Percentiles rank a stretch among this genome's conserved stretches.
Evolutionary conservation across 2,797 vertebrate genomes (phyloP).

Genomic region (Paratrypauchen microcephalus): DNA sequence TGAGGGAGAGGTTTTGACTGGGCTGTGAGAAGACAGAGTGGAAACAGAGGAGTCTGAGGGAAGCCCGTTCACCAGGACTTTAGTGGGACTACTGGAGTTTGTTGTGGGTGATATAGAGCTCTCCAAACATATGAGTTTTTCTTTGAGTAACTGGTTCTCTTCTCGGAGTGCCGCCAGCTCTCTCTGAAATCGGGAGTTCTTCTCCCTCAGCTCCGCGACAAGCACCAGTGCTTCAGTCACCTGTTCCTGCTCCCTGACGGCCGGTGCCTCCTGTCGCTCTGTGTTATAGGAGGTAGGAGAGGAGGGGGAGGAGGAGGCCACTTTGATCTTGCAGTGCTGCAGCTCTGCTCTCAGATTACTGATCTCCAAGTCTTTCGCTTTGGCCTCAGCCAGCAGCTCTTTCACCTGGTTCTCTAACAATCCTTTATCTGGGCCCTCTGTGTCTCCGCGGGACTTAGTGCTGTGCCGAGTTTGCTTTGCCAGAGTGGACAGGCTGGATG

Average conservation of each 20-base stretch:
- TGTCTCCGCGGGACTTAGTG: constrained; percentile 81
- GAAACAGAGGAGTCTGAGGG: constrained; percentile 51
- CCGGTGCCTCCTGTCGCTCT: constrained; percentile 49
- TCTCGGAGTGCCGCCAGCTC: constrained; percentile 85
- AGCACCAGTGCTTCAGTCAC: constrained; percentile 76
- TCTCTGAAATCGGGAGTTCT: constrained; percentile 87
- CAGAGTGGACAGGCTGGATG: constrained; percentile 84
- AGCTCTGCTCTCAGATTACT: constrained; percentile 89
- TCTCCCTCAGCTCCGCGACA: constrained; percentile 85
- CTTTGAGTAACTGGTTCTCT: constrained; percentile 89
- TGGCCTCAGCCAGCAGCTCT: constrained; percentile 91
- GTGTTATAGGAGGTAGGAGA: constrained; percentile 40
- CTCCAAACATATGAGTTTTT: constrained; percentile 86
- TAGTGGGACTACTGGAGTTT: constrained; percentile 68
- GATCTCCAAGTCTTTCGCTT: constrained; percentile 94
- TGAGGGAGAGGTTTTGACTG: constrained; percentile 81
- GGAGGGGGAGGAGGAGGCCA: constrained; percentile 51
- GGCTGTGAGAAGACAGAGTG: constrained; percentile 39
- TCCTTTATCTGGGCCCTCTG: constrained; percentile 80
- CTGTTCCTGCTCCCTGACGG: constrained; percentile 66
- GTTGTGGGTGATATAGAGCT: constrained; percentile 76
- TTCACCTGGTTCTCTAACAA: constrained; percentile 90
- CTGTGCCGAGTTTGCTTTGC: constrained; percentile 82
- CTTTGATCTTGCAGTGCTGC: constrained; percentile 83
- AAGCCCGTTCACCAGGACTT: constrained; percentile 65